phyloP scores from a whole-genome alignment of 2,888 invertebrate genomes.

The Mesoligia furuncula region DNA sequence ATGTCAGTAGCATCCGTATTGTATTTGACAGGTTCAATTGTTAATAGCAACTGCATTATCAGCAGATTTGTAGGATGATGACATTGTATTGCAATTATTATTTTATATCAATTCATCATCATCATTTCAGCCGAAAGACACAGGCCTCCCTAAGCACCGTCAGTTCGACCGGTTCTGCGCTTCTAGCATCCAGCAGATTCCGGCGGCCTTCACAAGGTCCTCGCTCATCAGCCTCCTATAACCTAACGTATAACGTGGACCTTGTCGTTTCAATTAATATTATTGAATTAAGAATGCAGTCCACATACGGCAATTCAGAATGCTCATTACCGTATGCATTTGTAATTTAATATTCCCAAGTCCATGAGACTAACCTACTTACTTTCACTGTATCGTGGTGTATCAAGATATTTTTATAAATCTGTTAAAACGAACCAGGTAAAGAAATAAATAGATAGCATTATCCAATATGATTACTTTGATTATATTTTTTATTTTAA shows the following conservation, averaged over 20 bases:
- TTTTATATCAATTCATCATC: background rate
- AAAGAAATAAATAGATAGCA: slow-evolving; percentile 58
- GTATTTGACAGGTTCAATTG: background rate
- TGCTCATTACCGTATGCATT: background rate
- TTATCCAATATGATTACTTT: slow-evolving; percentile 64
- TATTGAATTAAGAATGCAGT: background rate
- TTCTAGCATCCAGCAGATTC: background rate
- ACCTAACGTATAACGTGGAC: too few relatives aligned
- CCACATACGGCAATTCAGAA: background rate
- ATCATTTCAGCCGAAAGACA: background rate
- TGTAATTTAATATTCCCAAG: background rate
- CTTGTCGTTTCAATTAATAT: background rate
- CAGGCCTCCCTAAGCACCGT: background rate
- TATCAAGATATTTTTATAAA: background rate
- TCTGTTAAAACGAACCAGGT: background rate
- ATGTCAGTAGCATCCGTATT: background rate
- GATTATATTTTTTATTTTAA: slow-evolving; percentile 88
- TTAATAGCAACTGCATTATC: too few relatives aligned
- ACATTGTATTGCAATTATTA: background rate
- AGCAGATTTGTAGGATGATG: background rate
- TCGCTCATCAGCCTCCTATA: background rate
- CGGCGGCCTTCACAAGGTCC: background rate
- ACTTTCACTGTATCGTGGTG: background rate
- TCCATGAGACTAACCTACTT: background rate
- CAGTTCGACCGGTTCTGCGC: background rate